A percentile compares a stretch with the other conserved stretches of the same genome.
Evolutionary conservation across 2,888 invertebrate species (phyloP).

Genomic region (Steromphala cineraria): DNA sequence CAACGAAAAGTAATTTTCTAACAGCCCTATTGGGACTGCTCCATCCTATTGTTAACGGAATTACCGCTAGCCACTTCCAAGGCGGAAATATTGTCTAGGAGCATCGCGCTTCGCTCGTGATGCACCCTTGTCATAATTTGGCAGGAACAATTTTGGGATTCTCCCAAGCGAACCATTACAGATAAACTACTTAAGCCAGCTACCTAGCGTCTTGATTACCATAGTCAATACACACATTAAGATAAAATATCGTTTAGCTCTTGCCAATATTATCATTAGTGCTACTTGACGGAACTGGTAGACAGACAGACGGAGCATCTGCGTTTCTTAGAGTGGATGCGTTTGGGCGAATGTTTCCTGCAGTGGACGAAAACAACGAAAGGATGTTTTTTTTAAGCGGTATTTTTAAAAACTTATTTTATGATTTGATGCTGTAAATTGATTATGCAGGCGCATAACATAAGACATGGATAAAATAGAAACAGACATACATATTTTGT

Average conservation of each 20-base stretch:
- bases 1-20: conserved; percentile 17
- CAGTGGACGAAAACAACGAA: no score
- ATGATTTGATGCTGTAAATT: no score
- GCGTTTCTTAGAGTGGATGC: not conserved
- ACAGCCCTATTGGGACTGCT: conserved; percentile 2
- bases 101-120: not conserved
- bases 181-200: not conserved
- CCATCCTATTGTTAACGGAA: not conserved
- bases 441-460: no score
- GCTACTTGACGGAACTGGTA: not conserved
- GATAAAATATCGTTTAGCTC: conserved; percentile 3
- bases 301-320: not conserved
- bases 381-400: no score
- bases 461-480: no score
- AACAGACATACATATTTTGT: no score
- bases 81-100: conserved; percentile 3
- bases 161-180: conserved; percentile 1
- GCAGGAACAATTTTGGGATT: not conserved
- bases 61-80: not conserved
- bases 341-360: no score
- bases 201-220: not conserved
- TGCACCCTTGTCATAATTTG: not conserved
- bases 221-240: not conserved
- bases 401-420: no score
- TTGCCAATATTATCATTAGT: not conserved